phyloP scores from a whole-genome alignment of 2,888 invertebrate genomes.

The Monochamus alternatus region DNA sequence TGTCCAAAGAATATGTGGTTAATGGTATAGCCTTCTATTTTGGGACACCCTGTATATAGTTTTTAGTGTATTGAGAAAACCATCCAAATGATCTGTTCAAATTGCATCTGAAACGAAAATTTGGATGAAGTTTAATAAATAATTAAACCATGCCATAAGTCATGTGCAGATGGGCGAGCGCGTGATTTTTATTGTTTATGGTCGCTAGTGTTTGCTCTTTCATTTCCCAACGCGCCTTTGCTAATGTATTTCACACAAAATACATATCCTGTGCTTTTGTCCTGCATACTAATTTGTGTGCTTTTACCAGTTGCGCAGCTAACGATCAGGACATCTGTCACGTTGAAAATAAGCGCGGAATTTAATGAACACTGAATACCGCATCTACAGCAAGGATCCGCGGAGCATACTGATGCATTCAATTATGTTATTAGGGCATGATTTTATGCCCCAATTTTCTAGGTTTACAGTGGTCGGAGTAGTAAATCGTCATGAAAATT shows the following conservation, averaged over 20 bases:
- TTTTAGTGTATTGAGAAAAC: too few relatives aligned
- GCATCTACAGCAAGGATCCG: background rate
- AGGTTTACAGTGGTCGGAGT: too few relatives aligned
- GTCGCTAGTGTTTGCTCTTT: background rate
- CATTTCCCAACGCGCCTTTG: constrained; percentile 1
- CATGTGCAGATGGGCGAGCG: background rate
- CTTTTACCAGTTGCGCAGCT: constrained; percentile 4
- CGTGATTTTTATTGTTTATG: background rate
- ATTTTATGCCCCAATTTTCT: background rate
- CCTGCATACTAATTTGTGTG: constrained; percentile 9
- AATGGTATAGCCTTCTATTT: too few relatives aligned
- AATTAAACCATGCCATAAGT: background rate
- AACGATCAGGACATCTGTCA: constrained; percentile 7
- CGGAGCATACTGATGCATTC: background rate
- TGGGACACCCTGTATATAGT: too few relatives aligned
- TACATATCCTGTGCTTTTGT: constrained; percentile 4
- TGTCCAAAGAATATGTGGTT: too few relatives aligned
- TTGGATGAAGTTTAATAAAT: too few relatives aligned
- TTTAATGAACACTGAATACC: constrained; percentile 7
- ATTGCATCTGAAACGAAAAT: too few relatives aligned
- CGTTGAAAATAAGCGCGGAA: constrained; percentile 4
- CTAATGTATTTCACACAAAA: constrained; percentile 7
- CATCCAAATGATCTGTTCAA: too few relatives aligned
- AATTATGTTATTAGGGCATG: background rate
- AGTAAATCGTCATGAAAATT: too few relatives aligned